A percentile compares a stretch with the other conserved stretches of the same genome.
Evolutionary conservation across 2,888 invertebrate species (phyloP).

Genomic region (Drosophila affinis): DNA sequence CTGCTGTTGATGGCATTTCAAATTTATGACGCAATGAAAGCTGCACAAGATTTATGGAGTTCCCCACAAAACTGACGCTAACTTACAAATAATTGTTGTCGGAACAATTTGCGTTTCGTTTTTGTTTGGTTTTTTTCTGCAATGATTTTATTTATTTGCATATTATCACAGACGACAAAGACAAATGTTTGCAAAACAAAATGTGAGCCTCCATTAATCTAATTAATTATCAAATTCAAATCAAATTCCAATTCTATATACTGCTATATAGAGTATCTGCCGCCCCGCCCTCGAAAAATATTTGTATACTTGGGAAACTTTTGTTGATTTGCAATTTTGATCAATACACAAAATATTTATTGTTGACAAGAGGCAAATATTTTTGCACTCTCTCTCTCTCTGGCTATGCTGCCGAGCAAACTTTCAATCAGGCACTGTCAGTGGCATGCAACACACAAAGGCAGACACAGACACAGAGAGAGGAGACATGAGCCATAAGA

Average conservation of each 20-base stretch:
- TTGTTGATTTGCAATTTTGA: constrained; percentile 59
- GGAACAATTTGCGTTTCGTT: constrained; percentile 25
- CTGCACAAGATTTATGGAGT: constrained; percentile 68
- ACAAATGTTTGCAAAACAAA: constrained; percentile 48
- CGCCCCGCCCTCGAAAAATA: constrained; percentile 37
- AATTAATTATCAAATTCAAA: constrained; percentile 31
- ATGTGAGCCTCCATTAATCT: constrained; percentile 21
- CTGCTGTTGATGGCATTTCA: constrained; percentile 51
- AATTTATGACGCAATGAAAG: constrained; percentile 74
- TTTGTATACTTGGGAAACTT: constrained; percentile 51
- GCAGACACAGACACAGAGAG: not conserved
- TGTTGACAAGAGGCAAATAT: constrained; percentile 53
- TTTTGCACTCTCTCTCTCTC: constrained; percentile 20
- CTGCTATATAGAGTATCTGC: constrained; percentile 12
- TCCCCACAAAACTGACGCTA: constrained; percentile 51
- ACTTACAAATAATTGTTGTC: constrained; percentile 70
- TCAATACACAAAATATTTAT: constrained; percentile 57
- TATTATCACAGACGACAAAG: constrained; percentile 25
- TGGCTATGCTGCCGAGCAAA: constrained; percentile 23
- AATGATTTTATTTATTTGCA: constrained; percentile 47
- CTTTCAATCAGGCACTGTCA: constrained; percentile 44
- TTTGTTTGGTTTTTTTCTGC: not conserved
- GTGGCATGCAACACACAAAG: constrained; percentile 20
- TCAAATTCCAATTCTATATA: not conserved
- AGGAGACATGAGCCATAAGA: constrained; percentile 1